Percentiles rank a stretch among this genome's conserved stretches.
These are phyloP conservation scores for Papilio gigon DNA, from an alignment of 2,888 invertebrate genomes.

Conservation along the genomic window DNA sequence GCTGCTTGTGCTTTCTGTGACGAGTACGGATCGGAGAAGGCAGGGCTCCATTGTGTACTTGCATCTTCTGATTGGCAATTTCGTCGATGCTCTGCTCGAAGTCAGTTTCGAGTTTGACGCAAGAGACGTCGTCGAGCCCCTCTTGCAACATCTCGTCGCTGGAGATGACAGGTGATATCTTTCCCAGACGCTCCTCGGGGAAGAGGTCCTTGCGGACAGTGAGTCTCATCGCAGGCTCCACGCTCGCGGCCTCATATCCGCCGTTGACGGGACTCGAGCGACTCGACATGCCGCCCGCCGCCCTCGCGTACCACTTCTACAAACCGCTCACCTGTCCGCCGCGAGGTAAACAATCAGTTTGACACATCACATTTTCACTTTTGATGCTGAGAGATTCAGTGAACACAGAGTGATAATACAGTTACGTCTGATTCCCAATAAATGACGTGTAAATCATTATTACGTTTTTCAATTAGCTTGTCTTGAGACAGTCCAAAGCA, in stretches of 20 bases:
- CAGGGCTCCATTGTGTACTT: slow-evolving; percentile 66
- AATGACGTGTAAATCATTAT: slow-evolving; percentile 71
- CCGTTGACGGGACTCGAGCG: slow-evolving; percentile 79
- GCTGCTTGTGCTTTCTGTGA: slow-evolving; percentile 75
- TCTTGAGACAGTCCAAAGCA: slow-evolving; percentile 76
- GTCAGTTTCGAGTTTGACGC: slow-evolving; percentile 78
- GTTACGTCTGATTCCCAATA: slow-evolving; percentile 70
- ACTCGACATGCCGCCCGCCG: slow-evolving; percentile 80
- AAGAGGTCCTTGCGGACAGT: slow-evolving; percentile 80
- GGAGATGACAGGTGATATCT: slow-evolving; percentile 55
- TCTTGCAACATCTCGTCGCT: slow-evolving; percentile 59
- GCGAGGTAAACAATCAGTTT: slow-evolving; percentile 83
- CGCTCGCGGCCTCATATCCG: slow-evolving; percentile 71
- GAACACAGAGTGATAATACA: slow-evolving; percentile 65
- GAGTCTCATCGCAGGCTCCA: slow-evolving; percentile 68
- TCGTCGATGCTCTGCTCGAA: slow-evolving; percentile 80
- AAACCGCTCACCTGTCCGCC: slow-evolving; percentile 79
- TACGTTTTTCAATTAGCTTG: slow-evolving; percentile 71
- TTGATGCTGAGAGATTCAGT: slow-evolving; percentile 72
- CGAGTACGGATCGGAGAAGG: slow-evolving; percentile 65
- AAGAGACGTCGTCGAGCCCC: slow-evolving; percentile 64
- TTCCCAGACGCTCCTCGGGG: slow-evolving; percentile 65
- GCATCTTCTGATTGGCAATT: slow-evolving; percentile 71
- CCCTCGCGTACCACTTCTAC: slow-evolving; percentile 78
- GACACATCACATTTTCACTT: slow-evolving; percentile 83